Evolutionary conservation across 2,797 vertebrate species (phyloP).

Genomic region (Galago senegalensis): DNA sequence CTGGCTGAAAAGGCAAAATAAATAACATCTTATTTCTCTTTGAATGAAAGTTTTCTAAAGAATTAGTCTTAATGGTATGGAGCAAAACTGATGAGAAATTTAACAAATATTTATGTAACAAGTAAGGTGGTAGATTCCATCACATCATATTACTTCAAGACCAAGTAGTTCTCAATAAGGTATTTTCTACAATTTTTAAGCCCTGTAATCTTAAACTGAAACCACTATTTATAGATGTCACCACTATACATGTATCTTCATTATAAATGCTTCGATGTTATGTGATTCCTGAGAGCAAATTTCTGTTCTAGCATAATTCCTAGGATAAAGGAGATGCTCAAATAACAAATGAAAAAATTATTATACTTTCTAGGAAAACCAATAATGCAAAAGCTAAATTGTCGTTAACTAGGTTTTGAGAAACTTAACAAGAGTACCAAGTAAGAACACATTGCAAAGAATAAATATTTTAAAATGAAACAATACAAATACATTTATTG

Average conservation of each 20-base stretch:
- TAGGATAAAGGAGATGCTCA: constrained; percentile 36
- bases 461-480: constrained; percentile 60
- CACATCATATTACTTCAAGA: constrained; percentile 63
- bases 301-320: constrained; percentile 51
- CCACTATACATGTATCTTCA: constrained; percentile 19
- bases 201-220: constrained; percentile 57
- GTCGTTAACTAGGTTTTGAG: constrained; percentile 51
- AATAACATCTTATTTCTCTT: constrained; percentile 52
- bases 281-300: constrained; percentile 32
- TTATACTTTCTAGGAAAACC: constrained; percentile 12
- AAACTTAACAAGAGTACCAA: constrained; percentile 53
- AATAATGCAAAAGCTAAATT: constrained; percentile 43
- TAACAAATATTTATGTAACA: constrained; percentile 62
- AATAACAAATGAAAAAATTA: constrained; percentile 50
- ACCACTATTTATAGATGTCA: neutral
- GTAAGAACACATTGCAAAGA: constrained; percentile 56
- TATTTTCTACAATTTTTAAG: constrained; percentile 46
- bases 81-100: constrained; percentile 75
- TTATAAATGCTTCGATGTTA: constrained; percentile 49
- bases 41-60: constrained; percentile 61
- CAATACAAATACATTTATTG: constrained; percentile 35
- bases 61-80: constrained; percentile 73
- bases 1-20: constrained; percentile 90
- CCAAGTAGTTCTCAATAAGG: constrained; percentile 46
- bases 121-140: neutral